Conservation (phyloP, 2,888 invertebrate species). For the Pterostichus niger region DNA sequence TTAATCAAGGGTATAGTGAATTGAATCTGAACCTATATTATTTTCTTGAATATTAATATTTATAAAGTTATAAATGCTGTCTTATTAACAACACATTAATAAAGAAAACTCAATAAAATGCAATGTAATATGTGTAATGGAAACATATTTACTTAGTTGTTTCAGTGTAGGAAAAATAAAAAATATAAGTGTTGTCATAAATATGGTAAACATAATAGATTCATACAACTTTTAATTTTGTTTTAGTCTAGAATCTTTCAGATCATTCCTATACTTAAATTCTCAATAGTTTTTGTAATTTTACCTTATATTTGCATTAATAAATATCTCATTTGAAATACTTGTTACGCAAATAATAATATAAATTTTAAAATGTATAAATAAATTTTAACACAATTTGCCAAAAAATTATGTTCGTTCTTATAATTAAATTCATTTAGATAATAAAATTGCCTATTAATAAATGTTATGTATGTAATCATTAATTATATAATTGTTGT, state of each 20-base stretch:
- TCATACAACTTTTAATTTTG: neutral
- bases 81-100: neutral
- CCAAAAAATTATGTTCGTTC: constrained; percentile 4
- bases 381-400: constrained; percentile 7
- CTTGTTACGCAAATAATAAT: neutral
- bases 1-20: neutral
- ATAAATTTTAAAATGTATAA: neutral
- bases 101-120: no score
- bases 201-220: neutral
- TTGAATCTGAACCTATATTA: neutral
- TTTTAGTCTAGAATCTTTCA: constrained; percentile 46
- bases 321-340: constrained; percentile 29
- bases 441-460: neutral
- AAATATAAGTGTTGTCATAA: neutral
- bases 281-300: constrained; percentile 25
- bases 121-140: no score
- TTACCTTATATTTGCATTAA: neutral
- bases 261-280: constrained; percentile 28
- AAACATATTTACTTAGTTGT: no score
- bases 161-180: no score
- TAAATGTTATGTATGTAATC: neutral
- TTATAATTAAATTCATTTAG: neutral
- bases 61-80: neutral
- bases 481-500: neutral
- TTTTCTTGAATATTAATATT: constrained; percentile 19